Conservation (phyloP, 1,140 invertebrate genomes). For the Drosophila parvula region DNA sequence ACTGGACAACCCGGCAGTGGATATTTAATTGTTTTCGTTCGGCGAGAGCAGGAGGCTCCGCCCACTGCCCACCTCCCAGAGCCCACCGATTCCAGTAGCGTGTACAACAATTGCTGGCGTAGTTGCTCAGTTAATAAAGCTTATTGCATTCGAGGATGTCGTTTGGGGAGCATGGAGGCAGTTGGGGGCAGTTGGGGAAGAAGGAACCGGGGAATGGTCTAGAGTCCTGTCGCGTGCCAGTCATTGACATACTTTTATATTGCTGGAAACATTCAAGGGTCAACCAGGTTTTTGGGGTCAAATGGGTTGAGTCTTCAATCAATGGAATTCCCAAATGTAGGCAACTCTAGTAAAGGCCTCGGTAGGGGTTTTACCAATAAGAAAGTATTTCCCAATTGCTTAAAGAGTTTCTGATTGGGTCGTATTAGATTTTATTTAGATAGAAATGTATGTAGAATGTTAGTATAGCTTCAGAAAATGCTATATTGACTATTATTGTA, state of each 20-base stretch:
- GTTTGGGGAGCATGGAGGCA: no score
- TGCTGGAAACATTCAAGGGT: conserved; percentile 18
- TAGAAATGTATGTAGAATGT: neutral
- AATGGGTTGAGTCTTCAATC: conserved; percentile 7
- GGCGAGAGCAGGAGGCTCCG: conserved; percentile 4
- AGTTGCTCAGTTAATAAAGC: conserved; percentile 48
- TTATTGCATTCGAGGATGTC: conserved; percentile 52
- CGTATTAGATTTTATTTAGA: no score
- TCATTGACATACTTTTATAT: conserved; percentile 65
- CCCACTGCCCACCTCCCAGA: neutral
- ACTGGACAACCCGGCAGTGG: conserved; percentile 53
- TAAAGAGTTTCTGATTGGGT: neutral
- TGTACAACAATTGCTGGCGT: conserved; percentile 42
- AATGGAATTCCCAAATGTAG: neutral
- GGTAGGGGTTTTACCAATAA: neutral
- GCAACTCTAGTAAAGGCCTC: neutral
- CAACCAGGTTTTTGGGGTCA: conserved; percentile 27
- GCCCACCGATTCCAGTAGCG: conserved; percentile 19
- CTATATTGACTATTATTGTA: neutral
- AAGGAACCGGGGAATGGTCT: neutral
- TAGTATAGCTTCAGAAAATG: neutral
- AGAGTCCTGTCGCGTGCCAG: conserved; percentile 54
- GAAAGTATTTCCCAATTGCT: neutral
- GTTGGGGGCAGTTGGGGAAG: neutral
- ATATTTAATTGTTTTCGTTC: conserved; percentile 71